A percentile compares a stretch with the other conserved stretches of the same genome.
Conservation (phyloP, 2,888 invertebrate genomes). For the Aleiodes testaceus region DNA sequence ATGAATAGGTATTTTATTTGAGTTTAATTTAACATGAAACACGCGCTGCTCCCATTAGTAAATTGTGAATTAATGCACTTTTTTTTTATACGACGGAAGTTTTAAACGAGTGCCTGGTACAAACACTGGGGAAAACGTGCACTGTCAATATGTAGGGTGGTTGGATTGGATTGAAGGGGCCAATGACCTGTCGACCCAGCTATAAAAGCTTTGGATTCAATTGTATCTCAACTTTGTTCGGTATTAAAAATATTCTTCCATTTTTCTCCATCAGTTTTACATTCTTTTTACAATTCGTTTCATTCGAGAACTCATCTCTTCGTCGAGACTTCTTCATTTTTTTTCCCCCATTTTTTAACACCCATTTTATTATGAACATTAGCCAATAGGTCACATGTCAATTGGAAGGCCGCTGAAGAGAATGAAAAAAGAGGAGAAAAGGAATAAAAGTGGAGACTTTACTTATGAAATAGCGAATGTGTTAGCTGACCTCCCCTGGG, state of each 20-base stretch:
- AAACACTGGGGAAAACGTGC: conserved; percentile 38
- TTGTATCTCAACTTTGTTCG: conserved; percentile 44
- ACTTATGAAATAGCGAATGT: conserved; percentile 30
- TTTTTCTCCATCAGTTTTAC: conserved; percentile 7
- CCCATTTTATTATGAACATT: background rate
- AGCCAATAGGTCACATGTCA: conserved; percentile 16
- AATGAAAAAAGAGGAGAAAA: background rate
- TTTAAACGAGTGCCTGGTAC: conserved; percentile 51
- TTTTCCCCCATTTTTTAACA: background rate
- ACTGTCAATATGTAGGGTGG: conserved; percentile 28
- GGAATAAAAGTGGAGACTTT: conserved; percentile 7
- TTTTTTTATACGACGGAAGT: conserved; percentile 52
- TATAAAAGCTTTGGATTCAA: conserved; percentile 59
- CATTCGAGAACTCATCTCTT: background rate
- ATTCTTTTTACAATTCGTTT: conserved; percentile 37
- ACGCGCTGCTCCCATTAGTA: background rate
- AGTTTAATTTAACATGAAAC: background rate
- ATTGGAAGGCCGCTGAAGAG: background rate
- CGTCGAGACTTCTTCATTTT: too few relatives aligned
- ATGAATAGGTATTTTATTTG: background rate
- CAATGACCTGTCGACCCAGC: conserved; percentile 71
- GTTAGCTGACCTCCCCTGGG: conserved; percentile 22
- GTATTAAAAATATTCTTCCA: conserved; percentile 51
- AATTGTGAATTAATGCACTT: conserved; percentile 11
- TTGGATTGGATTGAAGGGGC: conserved; percentile 49